Base-by-base conservation (phyloP, 2,113 vertebrate species). In the Silurus meridionalis region DNA sequence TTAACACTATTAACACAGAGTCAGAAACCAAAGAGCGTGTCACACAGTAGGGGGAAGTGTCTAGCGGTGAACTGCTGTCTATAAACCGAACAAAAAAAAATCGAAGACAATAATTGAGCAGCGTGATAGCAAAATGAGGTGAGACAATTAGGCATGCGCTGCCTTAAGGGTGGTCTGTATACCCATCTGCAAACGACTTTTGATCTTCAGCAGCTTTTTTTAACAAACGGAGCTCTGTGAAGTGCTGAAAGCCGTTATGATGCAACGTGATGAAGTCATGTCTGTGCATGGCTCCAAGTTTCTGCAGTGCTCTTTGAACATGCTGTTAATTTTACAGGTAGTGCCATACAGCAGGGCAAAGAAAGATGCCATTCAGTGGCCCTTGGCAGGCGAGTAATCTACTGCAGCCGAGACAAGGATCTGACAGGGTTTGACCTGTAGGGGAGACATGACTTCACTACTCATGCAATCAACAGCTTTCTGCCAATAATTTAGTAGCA, bases 201-300 rank as follows among this genome's bases (percentile, higher is more conserved):
- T 82, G 80, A 86, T 86, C 80, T 23, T 28, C 21, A 53, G 80
- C 60, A n/a, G 60, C 60, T 53, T 75, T 25, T 6, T 67, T 85
- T 79, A 80, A 80, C 50, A 8, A 53, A 75, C 53, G 53, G n/a
- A 23, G 19, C 71, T 28, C 48, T 82, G 61, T 58, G 21, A 78
- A 53, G 71, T 15, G 60, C 37, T 17, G 25, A 60, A 85, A 67
- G 75, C 48, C 48, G 6, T 74, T 11, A 60, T 55, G 80, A 85
- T 85, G 67, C 69, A 82, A 86, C 6, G 48, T 63, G 80, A 82
- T 85, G 83, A 85, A 57, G 85, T 90, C 89, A 81, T 11, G 85
- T 85, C 89, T 89, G 37, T 14, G 74, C 57, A 72, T 37, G 69
- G 67, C 82, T 74, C 21, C 37, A 4, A 72, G 81, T 23, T 83